These are phyloP conservation scores for Rostratula benghalensis DNA, from an alignment of 2,113 vertebrate genomes.

Conservation along the genomic window DNA sequence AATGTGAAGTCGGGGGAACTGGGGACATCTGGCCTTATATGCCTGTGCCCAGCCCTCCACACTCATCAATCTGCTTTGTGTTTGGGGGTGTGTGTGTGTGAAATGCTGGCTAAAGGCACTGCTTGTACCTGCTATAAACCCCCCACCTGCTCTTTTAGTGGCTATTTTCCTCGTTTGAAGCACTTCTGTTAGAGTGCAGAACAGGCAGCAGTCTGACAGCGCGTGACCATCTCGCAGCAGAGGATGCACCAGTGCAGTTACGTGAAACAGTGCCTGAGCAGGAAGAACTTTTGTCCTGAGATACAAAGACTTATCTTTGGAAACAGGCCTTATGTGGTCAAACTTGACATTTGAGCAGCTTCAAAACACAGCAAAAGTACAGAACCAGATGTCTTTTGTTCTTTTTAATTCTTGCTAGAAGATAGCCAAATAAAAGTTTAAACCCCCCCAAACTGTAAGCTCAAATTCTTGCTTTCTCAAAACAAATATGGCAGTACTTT, in stretches of 20 bases:
- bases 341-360: neutral
- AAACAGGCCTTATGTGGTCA: neutral
- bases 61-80: neutral
- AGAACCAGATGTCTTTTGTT: neutral
- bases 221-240: slow-evolving; percentile 78
- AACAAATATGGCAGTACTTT: neutral
- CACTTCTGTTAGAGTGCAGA: slow-evolving; percentile 70
- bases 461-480: neutral
- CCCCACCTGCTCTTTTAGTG: fast-evolving
- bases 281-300: neutral
- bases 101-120: neutral
- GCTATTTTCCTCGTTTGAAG: neutral
- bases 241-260: slow-evolving; percentile 79
- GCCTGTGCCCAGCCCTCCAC: neutral
- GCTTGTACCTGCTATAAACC: neutral
- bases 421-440: neutral
- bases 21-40: neutral
- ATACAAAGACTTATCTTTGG: neutral
- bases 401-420: neutral
- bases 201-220: slow-evolving; percentile 77
- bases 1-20: neutral
- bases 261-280: neutral
- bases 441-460: neutral
- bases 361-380: neutral
- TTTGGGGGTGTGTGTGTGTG: neutral